Conservation (phyloP, 1,140 invertebrate species). For the Hermetia illucens region DNA sequence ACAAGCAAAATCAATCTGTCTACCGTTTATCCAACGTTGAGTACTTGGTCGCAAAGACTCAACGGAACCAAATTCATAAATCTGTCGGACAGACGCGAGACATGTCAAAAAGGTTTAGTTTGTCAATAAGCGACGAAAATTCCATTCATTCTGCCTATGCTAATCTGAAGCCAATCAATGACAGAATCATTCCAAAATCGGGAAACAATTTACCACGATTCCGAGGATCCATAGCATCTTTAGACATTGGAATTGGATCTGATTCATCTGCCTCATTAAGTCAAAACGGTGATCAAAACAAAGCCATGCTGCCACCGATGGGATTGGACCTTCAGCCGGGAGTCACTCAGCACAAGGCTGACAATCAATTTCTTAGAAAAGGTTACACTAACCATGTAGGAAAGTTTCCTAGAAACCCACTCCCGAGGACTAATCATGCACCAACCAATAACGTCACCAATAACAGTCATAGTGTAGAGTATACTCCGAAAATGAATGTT, state of each 20-base stretch:
- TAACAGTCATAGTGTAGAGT: slow-evolving; percentile 10
- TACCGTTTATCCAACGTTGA: slow-evolving; percentile 12
- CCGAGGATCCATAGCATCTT: slow-evolving; percentile 5
- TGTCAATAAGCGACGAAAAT: slow-evolving; percentile 35
- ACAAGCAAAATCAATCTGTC: slow-evolving; percentile 7
- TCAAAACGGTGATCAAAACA: slow-evolving; percentile 39
- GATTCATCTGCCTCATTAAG: slow-evolving; percentile 36
- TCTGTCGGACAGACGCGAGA: slow-evolving; percentile 8
- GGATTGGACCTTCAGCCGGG: slow-evolving; percentile 35
- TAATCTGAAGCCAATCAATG: slow-evolving; percentile 19
- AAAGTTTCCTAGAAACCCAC: too few relatives aligned
- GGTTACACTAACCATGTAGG: slow-evolving; percentile 48
- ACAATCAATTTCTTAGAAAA: slow-evolving; percentile 34
- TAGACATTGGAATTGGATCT: slow-evolving; percentile 31
- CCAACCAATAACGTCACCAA: slow-evolving; percentile 3
- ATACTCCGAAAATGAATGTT: slow-evolving; percentile 5
- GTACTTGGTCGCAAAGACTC: slow-evolving; percentile 8
- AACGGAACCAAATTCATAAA: slow-evolving; percentile 3
- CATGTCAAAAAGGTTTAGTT: slow-evolving; percentile 25
- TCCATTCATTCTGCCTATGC: slow-evolving; percentile 37
- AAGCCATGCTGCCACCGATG: slow-evolving; percentile 28
- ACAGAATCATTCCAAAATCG: not conserved
- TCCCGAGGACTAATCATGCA: slow-evolving; percentile 46
- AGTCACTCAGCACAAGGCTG: slow-evolving; percentile 26
- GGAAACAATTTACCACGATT: not conserved